These are phyloP conservation scores for Papilio aristodemus DNA, from an alignment of 1,140 invertebrate species.

Conservation along the genomic window DNA sequence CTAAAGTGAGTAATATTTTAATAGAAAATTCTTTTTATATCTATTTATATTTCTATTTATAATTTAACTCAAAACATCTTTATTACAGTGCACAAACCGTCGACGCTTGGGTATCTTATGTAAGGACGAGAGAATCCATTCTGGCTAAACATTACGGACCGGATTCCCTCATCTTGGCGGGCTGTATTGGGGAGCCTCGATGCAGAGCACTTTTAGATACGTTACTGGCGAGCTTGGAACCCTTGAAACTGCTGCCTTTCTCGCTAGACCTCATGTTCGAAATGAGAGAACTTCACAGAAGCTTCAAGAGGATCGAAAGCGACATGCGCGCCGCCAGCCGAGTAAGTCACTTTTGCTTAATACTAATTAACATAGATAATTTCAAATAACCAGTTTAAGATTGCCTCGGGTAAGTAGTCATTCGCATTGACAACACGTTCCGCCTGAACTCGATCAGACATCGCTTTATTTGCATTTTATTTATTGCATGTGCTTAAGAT, in stretches of 20 bases:
- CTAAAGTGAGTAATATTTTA: constrained; percentile 86
- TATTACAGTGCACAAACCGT: constrained; percentile 88
- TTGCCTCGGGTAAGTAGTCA: constrained; percentile 39
- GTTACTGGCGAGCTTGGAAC: constrained; percentile 87
- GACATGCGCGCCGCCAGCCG: constrained; percentile 78
- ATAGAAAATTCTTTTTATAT: neutral
- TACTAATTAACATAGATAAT: constrained; percentile 28
- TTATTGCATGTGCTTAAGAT: constrained; percentile 75
- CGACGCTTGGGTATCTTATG: constrained; percentile 92
- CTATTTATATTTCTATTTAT: neutral
- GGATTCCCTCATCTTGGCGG: constrained; percentile 86
- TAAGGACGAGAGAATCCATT: constrained; percentile 89
- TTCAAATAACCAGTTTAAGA: neutral
- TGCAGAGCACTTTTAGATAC: constrained; percentile 85
- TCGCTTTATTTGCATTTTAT: constrained; percentile 80
- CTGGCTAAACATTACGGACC: constrained; percentile 90
- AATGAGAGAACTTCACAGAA: constrained; percentile 87
- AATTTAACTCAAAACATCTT: constrained; percentile 6
- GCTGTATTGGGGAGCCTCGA: constrained; percentile 83
- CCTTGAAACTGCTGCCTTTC: constrained; percentile 88
- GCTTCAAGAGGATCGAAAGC: constrained; percentile 85
- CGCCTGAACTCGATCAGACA: constrained; percentile 59
- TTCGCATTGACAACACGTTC: constrained; percentile 52
- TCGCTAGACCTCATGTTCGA: constrained; percentile 91
- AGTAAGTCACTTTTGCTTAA: constrained; percentile 49